Conservation (phyloP, 2,113 vertebrate genomes). For the Emydura subglobosa region DNA sequence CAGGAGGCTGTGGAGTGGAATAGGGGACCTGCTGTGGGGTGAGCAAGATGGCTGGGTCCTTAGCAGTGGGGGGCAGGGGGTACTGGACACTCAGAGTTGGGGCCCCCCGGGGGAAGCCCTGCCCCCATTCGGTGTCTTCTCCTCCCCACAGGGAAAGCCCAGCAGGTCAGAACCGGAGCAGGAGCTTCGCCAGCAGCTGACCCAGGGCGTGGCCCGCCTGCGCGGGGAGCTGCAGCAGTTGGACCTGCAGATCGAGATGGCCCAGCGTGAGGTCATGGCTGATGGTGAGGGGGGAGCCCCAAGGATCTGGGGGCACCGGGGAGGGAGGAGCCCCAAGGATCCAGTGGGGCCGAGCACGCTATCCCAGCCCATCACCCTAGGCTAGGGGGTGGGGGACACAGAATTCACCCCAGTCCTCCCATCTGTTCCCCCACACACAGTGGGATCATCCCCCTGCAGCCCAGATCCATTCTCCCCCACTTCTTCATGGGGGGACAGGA, state of each 20-base stretch:
- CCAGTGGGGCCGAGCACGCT: not conserved
- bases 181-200: constrained; percentile 76
- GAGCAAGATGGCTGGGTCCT: too few species aligned
- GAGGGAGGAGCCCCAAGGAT: not conserved
- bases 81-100: not conserved
- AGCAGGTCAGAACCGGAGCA: constrained; percentile 71
- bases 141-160: constrained; percentile 64
- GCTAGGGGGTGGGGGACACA: too few species aligned
- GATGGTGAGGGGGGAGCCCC: constrained; percentile 76
- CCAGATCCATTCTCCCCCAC: not conserved
- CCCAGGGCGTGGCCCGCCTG: constrained; percentile 78
- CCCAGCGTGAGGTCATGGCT: constrained; percentile 80
- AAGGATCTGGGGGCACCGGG: constrained; percentile 66
- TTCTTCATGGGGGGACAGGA: not conserved
- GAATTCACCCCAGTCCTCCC: not conserved
- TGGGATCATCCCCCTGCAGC: not conserved
- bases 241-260: constrained; percentile 81
- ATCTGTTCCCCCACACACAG: not conserved
- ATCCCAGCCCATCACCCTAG: too few species aligned
- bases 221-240: constrained; percentile 82
- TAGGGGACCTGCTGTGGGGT: not conserved
- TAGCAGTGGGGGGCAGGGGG: not conserved
- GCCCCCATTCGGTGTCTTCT: not conserved
- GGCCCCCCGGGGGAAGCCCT: not conserved
- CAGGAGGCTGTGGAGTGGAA: too few species aligned